Evolutionary conservation across 2,797 vertebrate species (phyloP).

Genomic region (Paratrypauchen microcephalus): DNA sequence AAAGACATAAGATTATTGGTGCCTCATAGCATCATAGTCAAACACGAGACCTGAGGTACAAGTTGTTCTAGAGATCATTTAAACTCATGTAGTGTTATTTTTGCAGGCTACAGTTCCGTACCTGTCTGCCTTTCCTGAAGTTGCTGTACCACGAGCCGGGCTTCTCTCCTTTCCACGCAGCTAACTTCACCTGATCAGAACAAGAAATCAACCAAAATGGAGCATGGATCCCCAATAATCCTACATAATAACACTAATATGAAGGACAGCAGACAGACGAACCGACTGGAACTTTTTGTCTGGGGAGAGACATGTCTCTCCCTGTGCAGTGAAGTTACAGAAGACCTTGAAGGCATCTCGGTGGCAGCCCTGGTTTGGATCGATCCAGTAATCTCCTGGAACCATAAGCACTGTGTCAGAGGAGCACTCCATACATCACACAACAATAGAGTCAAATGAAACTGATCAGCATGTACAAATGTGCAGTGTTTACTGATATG

Average conservation of each 20-base stretch:
- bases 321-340: conserved; percentile 96
- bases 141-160: conserved; percentile 93
- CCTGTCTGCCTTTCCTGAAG: conserved; percentile 94
- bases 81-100: too few relatives aligned
- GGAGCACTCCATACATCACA: background rate
- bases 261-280: conserved; percentile 28
- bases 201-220: background rate
- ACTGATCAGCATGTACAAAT: too few relatives aligned
- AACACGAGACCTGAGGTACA: too few relatives aligned
- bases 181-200: conserved; percentile 89
- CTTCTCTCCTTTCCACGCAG: conserved; percentile 93
- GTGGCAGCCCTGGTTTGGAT: conserved; percentile 97
- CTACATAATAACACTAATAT: background rate
- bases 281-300: conserved; percentile 90
- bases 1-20: too few relatives aligned
- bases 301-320: conserved; percentile 92
- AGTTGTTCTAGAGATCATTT: too few relatives aligned
- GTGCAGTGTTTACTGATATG: too few relatives aligned
- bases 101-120: conserved; percentile 40
- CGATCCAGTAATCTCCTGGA: conserved; percentile 96
- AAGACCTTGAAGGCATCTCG: conserved; percentile 95
- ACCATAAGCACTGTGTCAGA: background rate
- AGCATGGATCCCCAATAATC: background rate
- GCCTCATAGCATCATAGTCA: too few relatives aligned
- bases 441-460: too few relatives aligned